phyloP scores from a whole-genome alignment of 2,888 invertebrate species.

The Apomyelois bistriatella region DNA sequence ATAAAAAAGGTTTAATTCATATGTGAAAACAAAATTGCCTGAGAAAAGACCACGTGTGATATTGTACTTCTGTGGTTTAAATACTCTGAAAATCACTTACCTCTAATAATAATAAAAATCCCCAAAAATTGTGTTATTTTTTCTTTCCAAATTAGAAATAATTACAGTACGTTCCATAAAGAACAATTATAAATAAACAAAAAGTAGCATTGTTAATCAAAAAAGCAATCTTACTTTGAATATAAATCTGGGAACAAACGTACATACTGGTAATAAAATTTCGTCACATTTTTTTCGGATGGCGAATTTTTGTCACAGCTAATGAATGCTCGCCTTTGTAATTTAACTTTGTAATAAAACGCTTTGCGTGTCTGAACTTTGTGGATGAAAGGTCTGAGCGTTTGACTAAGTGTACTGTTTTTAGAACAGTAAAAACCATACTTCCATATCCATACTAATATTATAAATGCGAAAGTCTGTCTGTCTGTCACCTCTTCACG shows the following conservation, averaged over 20 bases:
- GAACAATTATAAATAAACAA: constrained; percentile 7
- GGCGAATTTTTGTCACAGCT: constrained; percentile 25
- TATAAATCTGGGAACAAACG: constrained; percentile 31
- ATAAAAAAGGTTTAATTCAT: no score
- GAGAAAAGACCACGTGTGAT: no score
- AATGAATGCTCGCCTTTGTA: constrained; percentile 35
- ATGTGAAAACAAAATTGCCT: no score
- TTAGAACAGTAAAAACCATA: not conserved
- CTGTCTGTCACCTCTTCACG: no score
- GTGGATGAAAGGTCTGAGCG: constrained; percentile 14
- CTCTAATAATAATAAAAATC: no score
- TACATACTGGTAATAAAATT: constrained; percentile 27
- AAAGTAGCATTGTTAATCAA: constrained; percentile 31
- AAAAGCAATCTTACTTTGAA: constrained; percentile 41
- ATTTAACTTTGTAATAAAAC: constrained; percentile 41
- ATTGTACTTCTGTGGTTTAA: no score
- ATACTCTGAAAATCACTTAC: no score
- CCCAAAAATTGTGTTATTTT: no score
- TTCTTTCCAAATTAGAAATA: not conserved
- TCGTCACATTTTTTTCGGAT: constrained; percentile 25
- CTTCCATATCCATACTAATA: no score
- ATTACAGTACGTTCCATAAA: not conserved
- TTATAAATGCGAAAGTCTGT: no score
- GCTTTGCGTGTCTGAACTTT: constrained; percentile 28
- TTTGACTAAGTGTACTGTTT: constrained; percentile 8